Evolutionary conservation across 1,140 invertebrate species (phyloP).

Genomic region (Yoshiicerus persimilis): DNA sequence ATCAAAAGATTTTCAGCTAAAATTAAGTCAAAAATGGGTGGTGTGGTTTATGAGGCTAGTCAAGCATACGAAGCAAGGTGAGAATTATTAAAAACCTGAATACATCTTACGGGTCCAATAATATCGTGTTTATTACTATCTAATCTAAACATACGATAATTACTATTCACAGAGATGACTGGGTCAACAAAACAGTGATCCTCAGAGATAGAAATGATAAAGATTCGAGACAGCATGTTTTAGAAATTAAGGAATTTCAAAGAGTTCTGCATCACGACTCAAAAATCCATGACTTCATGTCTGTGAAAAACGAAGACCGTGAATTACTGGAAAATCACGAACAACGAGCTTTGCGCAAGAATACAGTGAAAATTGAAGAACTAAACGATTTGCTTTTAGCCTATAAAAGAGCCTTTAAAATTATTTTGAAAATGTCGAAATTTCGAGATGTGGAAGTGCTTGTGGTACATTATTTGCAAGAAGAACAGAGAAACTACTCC

Average conservation of each 20-base stretch:
- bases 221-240: conserved; percentile 40
- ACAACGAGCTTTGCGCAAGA: neutral
- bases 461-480: conserved; percentile 20
- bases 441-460: conserved; percentile 1
- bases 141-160: neutral
- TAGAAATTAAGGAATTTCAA: conserved; percentile 38
- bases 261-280: conserved; percentile 37
- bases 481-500: conserved; percentile 39
- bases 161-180: conserved; percentile 33
- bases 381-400: neutral
- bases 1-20: neutral
- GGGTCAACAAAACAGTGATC: conserved; percentile 27
- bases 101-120: too few species aligned
- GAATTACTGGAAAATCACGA: neutral
- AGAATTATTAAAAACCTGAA: neutral
- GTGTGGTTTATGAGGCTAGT: neutral
- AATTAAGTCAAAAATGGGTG: neutral
- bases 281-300: conserved; percentile 33
- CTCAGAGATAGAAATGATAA: conserved; percentile 40
- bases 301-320: conserved; percentile 29
- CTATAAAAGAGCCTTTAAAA: neutral
- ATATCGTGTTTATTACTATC: neutral
- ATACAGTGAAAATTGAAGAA: neutral
- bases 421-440: neutral
- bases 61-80: neutral